A percentile compares a stretch with the other conserved stretches of the same genome.
phyloP scores from a whole-genome alignment of 2,797 vertebrate species.

The Oryzias dopingdopingensis region DNA sequence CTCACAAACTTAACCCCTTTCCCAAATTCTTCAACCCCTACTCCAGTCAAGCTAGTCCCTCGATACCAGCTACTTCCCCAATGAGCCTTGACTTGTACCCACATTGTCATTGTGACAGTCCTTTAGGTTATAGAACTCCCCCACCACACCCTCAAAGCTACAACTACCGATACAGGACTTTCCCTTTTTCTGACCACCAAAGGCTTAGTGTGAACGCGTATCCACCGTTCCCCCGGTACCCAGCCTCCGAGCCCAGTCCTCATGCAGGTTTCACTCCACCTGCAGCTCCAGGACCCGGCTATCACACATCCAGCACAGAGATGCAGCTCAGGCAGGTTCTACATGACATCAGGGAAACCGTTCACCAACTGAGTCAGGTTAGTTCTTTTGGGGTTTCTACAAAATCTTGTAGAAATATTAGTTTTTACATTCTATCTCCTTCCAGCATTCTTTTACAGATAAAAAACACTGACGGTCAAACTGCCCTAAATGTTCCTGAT shows the following conservation, averaged over 20 bases:
- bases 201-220: constrained; percentile 38
- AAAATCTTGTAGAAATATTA: too few relatives aligned
- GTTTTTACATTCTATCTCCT: too few relatives aligned
- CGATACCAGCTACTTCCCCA: neutral
- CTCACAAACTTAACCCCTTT: neutral
- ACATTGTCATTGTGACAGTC: constrained; percentile 12
- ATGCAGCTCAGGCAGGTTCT: constrained; percentile 92
- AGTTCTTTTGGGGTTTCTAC: constrained; percentile 11
- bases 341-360: constrained; percentile 89
- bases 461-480: too few relatives aligned
- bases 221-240: neutral
- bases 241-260: constrained; percentile 26
- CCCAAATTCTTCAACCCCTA: constrained; percentile 13
- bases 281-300: constrained; percentile 24
- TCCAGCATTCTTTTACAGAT: too few relatives aligned
- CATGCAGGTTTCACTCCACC: neutral
- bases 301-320: constrained; percentile 82
- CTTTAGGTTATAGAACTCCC: constrained; percentile 17
- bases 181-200: constrained; percentile 38
- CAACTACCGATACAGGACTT: constrained; percentile 14
- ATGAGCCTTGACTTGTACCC: constrained; percentile 38
- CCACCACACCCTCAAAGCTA: constrained; percentile 30
- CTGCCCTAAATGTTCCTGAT: too few relatives aligned
- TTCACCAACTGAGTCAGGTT: constrained; percentile 89
- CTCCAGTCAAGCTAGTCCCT: constrained; percentile 38